These are phyloP conservation scores for Hypanus sabinus DNA, from an alignment of 2,113 vertebrate species.

Conservation along the genomic window DNA sequence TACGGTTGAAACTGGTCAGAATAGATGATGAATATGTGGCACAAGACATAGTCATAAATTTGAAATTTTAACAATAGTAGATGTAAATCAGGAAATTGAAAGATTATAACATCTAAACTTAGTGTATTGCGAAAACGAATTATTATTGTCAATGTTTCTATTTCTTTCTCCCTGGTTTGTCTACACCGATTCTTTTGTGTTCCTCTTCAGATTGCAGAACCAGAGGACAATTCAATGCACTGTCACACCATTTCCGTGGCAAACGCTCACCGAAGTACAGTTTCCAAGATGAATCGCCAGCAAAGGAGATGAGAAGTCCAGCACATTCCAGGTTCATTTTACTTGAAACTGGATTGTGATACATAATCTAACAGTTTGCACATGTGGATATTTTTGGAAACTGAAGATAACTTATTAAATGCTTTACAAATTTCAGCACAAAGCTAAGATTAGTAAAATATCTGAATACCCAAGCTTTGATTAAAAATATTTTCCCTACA, in stretches of 20 bases:
- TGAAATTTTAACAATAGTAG: background rate
- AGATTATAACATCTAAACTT: background rate
- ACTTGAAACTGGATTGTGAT: background rate
- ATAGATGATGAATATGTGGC: background rate
- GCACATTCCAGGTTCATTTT: slow-evolving; percentile 48
- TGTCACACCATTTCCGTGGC: slow-evolving; percentile 88
- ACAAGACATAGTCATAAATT: background rate
- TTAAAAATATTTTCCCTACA: too few species aligned
- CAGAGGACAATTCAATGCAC: slow-evolving; percentile 87
- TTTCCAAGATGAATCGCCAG: slow-evolving; percentile 63
- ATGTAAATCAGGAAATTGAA: background rate
- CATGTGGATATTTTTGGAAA: background rate
- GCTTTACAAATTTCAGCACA: background rate
- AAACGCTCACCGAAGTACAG: slow-evolving; percentile 82
- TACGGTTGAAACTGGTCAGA: background rate
- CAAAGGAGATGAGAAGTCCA: slow-evolving; percentile 42
- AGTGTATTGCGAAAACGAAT: too few species aligned
- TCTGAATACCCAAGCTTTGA: background rate
- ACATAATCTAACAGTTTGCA: background rate
- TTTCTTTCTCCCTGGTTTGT: background rate
- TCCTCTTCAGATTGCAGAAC: slow-evolving; percentile 78
- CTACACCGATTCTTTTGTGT: slow-evolving; percentile 36
- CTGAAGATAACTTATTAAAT: background rate
- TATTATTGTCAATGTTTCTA: background rate
- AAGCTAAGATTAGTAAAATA: background rate